These are phyloP conservation scores for Chironomus riparius DNA, from an alignment of 2,888 invertebrate species.

Conservation along the genomic window DNA sequence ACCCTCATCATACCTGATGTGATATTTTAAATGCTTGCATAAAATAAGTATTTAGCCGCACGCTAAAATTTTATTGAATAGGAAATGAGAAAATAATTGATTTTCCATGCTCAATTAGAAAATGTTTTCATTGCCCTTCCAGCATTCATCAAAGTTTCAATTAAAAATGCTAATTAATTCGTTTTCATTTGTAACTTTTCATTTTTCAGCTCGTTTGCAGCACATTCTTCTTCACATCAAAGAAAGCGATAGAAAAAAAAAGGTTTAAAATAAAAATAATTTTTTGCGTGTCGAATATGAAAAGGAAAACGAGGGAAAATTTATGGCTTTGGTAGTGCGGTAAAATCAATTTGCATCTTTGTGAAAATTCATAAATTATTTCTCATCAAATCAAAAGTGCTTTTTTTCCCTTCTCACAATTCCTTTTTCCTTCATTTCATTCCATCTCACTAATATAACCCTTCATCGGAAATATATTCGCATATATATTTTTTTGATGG, in stretches of 20 bases:
- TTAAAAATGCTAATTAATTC: constrained; percentile 26
- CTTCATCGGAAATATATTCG: not conserved
- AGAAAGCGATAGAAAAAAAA: too few relatives aligned
- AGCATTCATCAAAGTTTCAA: not conserved
- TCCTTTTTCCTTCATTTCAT: not conserved
- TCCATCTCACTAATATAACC: not conserved
- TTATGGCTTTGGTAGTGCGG: not conserved
- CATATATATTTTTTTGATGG: not conserved
- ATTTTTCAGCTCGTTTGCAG: not conserved
- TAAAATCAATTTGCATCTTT: constrained; percentile 23
- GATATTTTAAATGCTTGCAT: not conserved
- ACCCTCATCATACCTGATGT: not conserved
- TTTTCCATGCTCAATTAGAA: constrained; percentile 20
- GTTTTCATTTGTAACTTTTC: not conserved
- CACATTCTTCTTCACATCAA: too few relatives aligned
- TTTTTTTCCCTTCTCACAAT: not conserved
- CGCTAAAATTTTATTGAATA: not conserved
- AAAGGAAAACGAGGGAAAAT: not conserved
- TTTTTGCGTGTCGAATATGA: not conserved
- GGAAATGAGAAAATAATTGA: constrained; percentile 21
- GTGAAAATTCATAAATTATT: not conserved
- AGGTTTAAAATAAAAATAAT: too few relatives aligned
- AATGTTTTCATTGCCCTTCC: not conserved
- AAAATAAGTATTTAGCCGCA: not conserved
- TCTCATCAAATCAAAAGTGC: constrained; percentile 1